phyloP scores from a whole-genome alignment of 2,113 vertebrate genomes.

The Astatoreochromis straeleni region DNA sequence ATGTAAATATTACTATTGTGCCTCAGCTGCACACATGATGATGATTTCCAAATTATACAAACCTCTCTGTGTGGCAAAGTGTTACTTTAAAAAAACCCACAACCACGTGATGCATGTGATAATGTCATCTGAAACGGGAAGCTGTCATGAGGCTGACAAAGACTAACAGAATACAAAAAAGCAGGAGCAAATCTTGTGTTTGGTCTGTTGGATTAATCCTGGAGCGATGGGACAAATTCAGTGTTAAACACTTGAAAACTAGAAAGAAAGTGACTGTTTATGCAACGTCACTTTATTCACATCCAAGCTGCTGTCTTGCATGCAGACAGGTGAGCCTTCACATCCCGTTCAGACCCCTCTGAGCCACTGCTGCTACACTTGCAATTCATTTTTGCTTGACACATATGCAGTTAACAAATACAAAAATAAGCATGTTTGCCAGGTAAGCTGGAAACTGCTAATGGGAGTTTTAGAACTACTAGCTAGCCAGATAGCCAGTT shows the following conservation, averaged over 20 bases:
- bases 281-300: background rate
- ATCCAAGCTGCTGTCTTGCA: background rate
- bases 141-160: background rate
- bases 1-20: slow-evolving; percentile 40
- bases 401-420: background rate
- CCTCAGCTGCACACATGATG: background rate
- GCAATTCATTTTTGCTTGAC: background rate
- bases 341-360: background rate
- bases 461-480: background rate
- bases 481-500: background rate
- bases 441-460: background rate
- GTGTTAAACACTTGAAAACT: background rate
- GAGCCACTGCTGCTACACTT: background rate
- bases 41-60: background rate
- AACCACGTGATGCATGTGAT: background rate
- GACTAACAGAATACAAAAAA: background rate
- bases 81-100: background rate
- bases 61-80: background rate
- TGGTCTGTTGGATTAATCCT: background rate
- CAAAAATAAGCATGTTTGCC: background rate
- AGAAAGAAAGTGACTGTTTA: background rate
- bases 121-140: background rate
- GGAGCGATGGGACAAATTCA: background rate
- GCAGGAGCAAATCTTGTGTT: background rate
- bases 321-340: background rate